A percentile compares a stretch with the other conserved stretches of the same genome.
These are phyloP conservation scores for Sternarchorhynchus goeldii DNA, from an alignment of 2,797 vertebrate species.

Conservation along the genomic window DNA sequence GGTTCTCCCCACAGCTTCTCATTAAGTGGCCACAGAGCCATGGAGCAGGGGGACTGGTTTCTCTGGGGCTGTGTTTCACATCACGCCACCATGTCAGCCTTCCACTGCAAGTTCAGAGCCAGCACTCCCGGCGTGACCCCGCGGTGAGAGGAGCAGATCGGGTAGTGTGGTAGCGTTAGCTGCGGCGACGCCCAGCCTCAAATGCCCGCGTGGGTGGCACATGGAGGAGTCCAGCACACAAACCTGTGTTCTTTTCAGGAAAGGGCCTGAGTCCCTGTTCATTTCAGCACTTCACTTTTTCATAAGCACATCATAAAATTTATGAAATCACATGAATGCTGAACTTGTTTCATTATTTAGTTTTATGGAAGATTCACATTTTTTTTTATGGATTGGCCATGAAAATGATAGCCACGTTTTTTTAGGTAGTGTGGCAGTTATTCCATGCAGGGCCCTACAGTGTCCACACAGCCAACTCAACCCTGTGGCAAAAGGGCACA, in stretches of 20 bases:
- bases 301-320: slow-evolving; percentile 74
- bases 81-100: slow-evolving; percentile 32
- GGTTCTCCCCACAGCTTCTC: slow-evolving; percentile 53
- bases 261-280: slow-evolving; percentile 63
- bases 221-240: slow-evolving; percentile 61
- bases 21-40: slow-evolving; percentile 34
- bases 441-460: slow-evolving; percentile 58
- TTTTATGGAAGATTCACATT: slow-evolving; percentile 57
- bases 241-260: slow-evolving; percentile 51
- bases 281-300: slow-evolving; percentile 52
- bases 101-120: slow-evolving; percentile 72
- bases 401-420: slow-evolving; percentile 60
- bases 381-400: slow-evolving; percentile 36
- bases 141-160: slow-evolving; percentile 75
- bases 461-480: slow-evolving; percentile 32
- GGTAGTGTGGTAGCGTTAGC: slow-evolving; percentile 68
- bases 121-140: slow-evolving; percentile 68
- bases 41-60: not conserved
- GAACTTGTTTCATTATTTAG: slow-evolving; percentile 72
- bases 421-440: slow-evolving; percentile 58
- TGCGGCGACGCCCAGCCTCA: slow-evolving; percentile 67
- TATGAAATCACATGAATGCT: slow-evolving; percentile 64
- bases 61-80: not conserved
- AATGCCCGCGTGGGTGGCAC: slow-evolving; percentile 73
- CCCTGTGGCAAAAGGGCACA: slow-evolving; percentile 40